Evolutionary conservation across 2,888 invertebrate genomes (phyloP).

Genomic region (Himalopsyche tibetana): DNA sequence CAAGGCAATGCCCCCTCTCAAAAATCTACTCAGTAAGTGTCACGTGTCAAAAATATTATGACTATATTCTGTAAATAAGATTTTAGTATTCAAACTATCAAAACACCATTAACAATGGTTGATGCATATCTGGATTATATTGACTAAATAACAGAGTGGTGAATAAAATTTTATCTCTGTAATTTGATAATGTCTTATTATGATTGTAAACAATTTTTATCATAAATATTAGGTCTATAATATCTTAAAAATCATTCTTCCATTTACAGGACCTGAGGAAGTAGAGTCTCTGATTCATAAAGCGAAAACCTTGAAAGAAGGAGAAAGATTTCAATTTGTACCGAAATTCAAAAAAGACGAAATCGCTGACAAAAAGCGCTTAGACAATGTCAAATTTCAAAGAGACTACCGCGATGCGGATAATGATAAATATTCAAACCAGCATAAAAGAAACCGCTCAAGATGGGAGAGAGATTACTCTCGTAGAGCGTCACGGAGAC

Average conservation of each 20-base stretch:
- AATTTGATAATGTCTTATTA: not conserved
- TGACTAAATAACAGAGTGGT: not conserved
- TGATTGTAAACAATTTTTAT: not conserved
- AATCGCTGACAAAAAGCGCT: too few relatives aligned
- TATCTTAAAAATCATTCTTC: too few relatives aligned
- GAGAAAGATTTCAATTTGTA: slow-evolving; percentile 37
- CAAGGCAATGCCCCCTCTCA: slow-evolving; percentile 73
- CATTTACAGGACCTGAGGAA: slow-evolving; percentile 53
- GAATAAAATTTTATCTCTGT: not conserved
- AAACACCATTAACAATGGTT: not conserved
- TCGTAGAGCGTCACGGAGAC: slow-evolving; percentile 56
- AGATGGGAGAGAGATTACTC: slow-evolving; percentile 67
- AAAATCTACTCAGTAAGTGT: slow-evolving; percentile 73
- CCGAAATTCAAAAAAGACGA: not conserved
- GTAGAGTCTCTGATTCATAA: slow-evolving; percentile 65
- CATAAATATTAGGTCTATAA: not conserved
- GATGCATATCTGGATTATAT: not conserved
- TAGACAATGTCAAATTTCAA: not conserved
- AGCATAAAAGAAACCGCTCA: slow-evolving; percentile 62
- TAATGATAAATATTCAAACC: slow-evolving; percentile 38
- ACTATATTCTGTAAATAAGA: too few relatives aligned
- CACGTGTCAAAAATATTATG: not conserved
- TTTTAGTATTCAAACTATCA: too few relatives aligned
- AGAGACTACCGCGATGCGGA: slow-evolving; percentile 65
- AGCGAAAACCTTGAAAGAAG: slow-evolving; percentile 66